Percentiles rank a stretch among this genome's conserved stretches.
phyloP scores from a whole-genome alignment of 1,140 invertebrate species.

The Diachasma alloeum region DNA sequence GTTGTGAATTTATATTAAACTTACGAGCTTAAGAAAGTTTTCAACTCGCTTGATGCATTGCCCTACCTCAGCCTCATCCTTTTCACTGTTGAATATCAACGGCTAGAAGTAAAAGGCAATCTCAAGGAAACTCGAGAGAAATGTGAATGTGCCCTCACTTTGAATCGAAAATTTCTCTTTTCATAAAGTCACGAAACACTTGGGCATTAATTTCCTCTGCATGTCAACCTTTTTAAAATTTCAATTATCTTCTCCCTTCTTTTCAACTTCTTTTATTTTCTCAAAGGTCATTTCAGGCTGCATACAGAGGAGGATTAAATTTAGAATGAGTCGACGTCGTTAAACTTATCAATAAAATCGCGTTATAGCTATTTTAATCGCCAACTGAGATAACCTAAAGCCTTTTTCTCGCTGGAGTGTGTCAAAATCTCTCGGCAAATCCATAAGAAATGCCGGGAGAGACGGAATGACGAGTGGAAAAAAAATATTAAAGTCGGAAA shows the following conservation, averaged over 20 bases:
- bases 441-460: background rate
- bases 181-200: background rate
- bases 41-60: background rate
- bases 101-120: background rate
- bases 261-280: background rate
- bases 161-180: conserved; percentile 1
- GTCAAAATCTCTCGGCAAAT: background rate
- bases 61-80: background rate
- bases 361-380: background rate
- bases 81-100: background rate
- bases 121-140: background rate
- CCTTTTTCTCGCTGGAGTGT: too few relatives aligned
- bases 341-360: background rate
- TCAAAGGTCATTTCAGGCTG: background rate
- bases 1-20: background rate
- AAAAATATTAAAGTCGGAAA: background rate
- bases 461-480: background rate
- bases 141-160: background rate
- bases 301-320: background rate
- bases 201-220: background rate
- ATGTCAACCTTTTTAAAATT: conserved; percentile 2
- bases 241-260: background rate
- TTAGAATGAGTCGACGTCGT: background rate
- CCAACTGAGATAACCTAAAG: background rate
- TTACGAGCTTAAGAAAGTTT: background rate